Conservation (phyloP, 2,888 invertebrate genomes). For the Scaptomyza flava region DNA sequence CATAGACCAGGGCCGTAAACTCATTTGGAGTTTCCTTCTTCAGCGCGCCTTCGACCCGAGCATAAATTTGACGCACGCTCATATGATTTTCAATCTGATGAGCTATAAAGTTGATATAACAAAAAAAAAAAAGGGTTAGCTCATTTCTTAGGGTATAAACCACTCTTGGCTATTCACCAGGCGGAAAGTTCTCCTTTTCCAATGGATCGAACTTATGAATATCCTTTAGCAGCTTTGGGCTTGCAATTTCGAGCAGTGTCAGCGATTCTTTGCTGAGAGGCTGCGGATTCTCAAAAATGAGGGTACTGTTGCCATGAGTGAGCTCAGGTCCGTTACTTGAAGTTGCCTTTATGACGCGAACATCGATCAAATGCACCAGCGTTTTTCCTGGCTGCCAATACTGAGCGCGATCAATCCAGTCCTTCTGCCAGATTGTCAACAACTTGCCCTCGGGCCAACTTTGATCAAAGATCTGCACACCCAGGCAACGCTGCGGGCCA, state of each 20-base stretch:
- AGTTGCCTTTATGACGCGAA: conserved; percentile 87
- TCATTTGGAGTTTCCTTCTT: conserved; percentile 84
- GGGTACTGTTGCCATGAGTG: conserved; percentile 85
- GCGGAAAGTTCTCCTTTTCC: conserved; percentile 75
- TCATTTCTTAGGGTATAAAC: no score
- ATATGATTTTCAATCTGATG: conserved; percentile 85
- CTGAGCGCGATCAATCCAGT: conserved; percentile 87
- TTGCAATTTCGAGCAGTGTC: conserved; percentile 81
- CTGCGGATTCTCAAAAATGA: conserved; percentile 91
- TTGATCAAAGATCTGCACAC: conserved; percentile 88
- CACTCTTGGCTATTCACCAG: conserved; percentile 79
- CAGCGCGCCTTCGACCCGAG: conserved; percentile 83
- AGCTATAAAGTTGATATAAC: conserved; percentile 36
- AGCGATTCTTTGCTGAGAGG: conserved; percentile 86
- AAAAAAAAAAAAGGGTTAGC: background rate
- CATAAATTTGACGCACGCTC: conserved; percentile 87
- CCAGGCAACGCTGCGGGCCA: conserved; percentile 85
- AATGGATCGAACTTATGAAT: conserved; percentile 58
- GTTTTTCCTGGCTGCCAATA: conserved; percentile 89
- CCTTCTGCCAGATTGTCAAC: conserved; percentile 88
- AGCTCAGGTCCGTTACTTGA: conserved; percentile 85
- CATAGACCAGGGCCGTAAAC: conserved; percentile 90
- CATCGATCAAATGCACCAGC: conserved; percentile 90
- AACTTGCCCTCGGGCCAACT: conserved; percentile 86
- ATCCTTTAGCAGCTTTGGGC: conserved; percentile 35